These are phyloP conservation scores for Cydia pomonella DNA, from an alignment of 1,140 invertebrate species.

Conservation along the genomic window DNA sequence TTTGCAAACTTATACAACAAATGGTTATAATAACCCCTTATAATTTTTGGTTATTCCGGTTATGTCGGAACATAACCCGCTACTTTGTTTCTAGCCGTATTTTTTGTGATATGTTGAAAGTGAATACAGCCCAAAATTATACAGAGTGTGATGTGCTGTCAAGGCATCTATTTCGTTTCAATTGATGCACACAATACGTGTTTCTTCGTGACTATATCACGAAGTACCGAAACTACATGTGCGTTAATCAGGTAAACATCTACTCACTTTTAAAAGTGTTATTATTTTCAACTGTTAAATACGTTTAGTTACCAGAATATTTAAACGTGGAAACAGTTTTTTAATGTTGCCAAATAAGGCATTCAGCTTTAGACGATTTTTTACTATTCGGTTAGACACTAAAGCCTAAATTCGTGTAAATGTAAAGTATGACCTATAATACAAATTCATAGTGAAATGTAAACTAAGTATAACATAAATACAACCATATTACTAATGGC, in stretches of 20 bases:
- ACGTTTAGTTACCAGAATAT: neutral
- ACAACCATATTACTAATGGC: conserved; percentile 11
- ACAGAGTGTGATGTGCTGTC: neutral
- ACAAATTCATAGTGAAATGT: conserved; percentile 18
- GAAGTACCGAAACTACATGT: conserved; percentile 60
- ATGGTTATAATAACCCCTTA: no score
- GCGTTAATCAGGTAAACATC: conserved; percentile 44
- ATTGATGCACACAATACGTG: conserved; percentile 53
- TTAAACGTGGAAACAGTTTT: neutral
- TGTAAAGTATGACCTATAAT: neutral
- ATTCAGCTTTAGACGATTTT: neutral
- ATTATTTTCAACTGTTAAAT: neutral
- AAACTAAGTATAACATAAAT: conserved; percentile 4
- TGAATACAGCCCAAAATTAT: neutral
- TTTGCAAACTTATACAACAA: no score
- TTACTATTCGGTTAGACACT: neutral
- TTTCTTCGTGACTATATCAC: no score
- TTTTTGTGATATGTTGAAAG: no score
- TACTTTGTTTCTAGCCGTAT: no score
- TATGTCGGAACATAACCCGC: no score
- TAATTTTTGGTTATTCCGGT: no score
- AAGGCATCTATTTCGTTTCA: neutral
- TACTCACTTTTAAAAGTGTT: neutral
- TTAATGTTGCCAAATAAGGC: neutral
- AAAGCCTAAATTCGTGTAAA: conserved; percentile 5